Evolutionary conservation across 2,113 vertebrate species (phyloP).

Genomic region (Telmatochromis sp.): DNA sequence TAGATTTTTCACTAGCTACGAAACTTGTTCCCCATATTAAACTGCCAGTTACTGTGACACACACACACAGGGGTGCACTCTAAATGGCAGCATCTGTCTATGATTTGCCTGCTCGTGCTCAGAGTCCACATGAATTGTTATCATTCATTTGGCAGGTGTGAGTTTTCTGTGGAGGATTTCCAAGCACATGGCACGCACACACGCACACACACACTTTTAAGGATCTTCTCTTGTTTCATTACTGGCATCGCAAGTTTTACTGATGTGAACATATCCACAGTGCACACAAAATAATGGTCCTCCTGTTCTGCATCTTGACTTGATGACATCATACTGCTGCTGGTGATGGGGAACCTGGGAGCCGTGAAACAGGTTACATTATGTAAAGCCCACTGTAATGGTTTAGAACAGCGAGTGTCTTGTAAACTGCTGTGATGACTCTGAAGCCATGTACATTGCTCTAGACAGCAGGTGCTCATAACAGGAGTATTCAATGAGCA

Average conservation of each 20-base stretch:
- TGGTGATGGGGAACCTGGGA: constrained; percentile 18
- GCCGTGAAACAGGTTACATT: constrained; percentile 14
- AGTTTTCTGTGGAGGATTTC: neutral
- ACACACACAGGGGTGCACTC: neutral
- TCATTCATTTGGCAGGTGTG: constrained; percentile 23
- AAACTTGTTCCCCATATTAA: neutral
- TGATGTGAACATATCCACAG: constrained; percentile 40
- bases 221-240: constrained; percentile 42
- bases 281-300: constrained; percentile 27
- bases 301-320: constrained; percentile 43
- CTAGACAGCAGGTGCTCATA: neutral
- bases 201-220: neutral
- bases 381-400: constrained; percentile 34
- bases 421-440: neutral
- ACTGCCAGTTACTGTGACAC: constrained; percentile 4
- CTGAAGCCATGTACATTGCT: neutral
- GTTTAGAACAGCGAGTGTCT: neutral
- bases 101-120: constrained; percentile 14
- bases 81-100: constrained; percentile 36
- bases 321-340: constrained; percentile 43
- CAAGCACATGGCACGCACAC: neutral
- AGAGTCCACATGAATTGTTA: neutral
- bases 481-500: neutral
- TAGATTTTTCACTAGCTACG: neutral
- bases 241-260: constrained; percentile 36